Percentiles rank a stretch among this genome's conserved stretches.
Evolutionary conservation across 2,888 invertebrate genomes (phyloP).

Genomic region (Doris montereyensis): DNA sequence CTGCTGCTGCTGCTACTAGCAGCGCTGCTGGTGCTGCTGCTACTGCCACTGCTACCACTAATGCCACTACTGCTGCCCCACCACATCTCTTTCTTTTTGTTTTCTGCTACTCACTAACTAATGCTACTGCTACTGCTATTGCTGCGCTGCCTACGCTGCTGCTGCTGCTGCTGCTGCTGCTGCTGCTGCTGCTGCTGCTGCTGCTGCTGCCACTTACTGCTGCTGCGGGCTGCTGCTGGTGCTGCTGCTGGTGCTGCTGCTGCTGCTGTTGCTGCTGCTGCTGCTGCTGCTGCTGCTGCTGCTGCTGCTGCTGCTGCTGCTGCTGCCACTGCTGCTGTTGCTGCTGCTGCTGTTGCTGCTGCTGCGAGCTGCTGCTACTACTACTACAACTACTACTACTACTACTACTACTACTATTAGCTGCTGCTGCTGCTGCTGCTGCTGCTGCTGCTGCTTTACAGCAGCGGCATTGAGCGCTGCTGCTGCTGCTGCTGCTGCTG

Average conservation of each 20-base stretch:
- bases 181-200: conserved; percentile 6
- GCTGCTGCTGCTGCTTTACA: not conserved
- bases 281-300: conserved; percentile 2
- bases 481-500: not conserved
- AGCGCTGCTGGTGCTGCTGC: not conserved
- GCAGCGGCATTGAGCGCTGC: not conserved
- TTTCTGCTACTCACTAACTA: too few relatives aligned
- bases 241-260: not conserved
- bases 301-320: not conserved
- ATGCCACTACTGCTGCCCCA: not conserved
- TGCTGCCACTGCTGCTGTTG: not conserved
- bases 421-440: not conserved
- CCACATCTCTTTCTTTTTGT: too few relatives aligned
- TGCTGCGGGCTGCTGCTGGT: not conserved
- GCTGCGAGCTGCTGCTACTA: too few relatives aligned
- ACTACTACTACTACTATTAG: too few relatives aligned
- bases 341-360: not conserved
- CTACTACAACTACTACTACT: not conserved
- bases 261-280: not conserved
- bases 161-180: not conserved
- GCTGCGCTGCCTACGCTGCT: not conserved
- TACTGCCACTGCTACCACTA: not conserved
- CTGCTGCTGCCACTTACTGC: conserved; percentile 1
- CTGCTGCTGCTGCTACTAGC: too few relatives aligned
- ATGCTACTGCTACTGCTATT: not conserved